phyloP scores from a whole-genome alignment of 2,888 invertebrate species.

The Eledona agricola region DNA sequence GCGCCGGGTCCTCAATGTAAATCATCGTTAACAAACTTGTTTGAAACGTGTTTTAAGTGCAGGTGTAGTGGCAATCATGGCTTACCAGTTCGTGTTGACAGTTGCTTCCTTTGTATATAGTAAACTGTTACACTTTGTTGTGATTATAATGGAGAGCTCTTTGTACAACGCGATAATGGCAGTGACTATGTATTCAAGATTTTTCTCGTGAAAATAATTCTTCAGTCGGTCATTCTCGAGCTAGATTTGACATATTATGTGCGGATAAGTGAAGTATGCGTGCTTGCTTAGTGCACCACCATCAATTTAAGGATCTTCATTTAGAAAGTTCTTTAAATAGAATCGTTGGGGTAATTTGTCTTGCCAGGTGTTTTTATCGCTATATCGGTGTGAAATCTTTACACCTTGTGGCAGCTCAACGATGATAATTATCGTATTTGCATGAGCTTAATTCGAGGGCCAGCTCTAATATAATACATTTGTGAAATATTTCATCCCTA shows the following conservation, averaged over 20 bases:
- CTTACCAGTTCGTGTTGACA: slow-evolving; percentile 15
- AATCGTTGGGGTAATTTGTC: slow-evolving; percentile 1
- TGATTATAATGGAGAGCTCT: not conserved
- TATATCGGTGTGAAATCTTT: slow-evolving; percentile 10
- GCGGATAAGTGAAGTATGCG: slow-evolving; percentile 8
- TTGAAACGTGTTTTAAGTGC: slow-evolving; percentile 14
- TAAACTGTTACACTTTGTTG: slow-evolving; percentile 13
- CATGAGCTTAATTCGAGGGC: slow-evolving; percentile 4
- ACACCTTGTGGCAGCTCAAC: slow-evolving; percentile 1
- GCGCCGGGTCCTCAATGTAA: slow-evolving; percentile 19
- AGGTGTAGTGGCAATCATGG: slow-evolving; percentile 17
- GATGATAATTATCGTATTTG: slow-evolving; percentile 15
- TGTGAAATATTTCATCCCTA: too few relatives aligned
- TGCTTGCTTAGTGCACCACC: slow-evolving; percentile 10
- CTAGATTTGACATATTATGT: slow-evolving; percentile 6
- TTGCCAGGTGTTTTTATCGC: slow-evolving; percentile 6
- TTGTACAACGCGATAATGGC: too few relatives aligned
- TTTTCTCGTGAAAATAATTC: too few relatives aligned
- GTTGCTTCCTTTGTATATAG: slow-evolving; percentile 17
- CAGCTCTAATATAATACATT: too few relatives aligned
- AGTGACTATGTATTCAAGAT: too few relatives aligned
- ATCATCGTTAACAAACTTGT: too few relatives aligned
- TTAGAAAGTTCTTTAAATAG: slow-evolving; percentile 18
- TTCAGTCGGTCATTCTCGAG: too few relatives aligned
- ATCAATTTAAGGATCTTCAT: slow-evolving; percentile 20